These are phyloP conservation scores for Rutilus rutilus DNA, from an alignment of 2,113 vertebrate species.

Conservation along the genomic window DNA sequence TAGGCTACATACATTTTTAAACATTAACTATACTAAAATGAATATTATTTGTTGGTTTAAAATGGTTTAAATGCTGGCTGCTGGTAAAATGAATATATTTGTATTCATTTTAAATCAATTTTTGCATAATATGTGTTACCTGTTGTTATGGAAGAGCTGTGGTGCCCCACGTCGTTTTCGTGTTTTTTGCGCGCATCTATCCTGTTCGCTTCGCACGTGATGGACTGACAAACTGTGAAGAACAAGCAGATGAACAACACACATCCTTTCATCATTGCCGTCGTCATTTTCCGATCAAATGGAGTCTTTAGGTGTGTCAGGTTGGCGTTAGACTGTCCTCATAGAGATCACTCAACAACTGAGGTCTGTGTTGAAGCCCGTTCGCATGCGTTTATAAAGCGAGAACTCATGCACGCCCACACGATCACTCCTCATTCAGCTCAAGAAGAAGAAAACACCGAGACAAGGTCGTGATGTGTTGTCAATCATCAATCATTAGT, in stretches of 20 bases:
- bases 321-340: not conserved
- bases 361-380: not conserved
- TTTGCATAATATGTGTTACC: slow-evolving; percentile 55
- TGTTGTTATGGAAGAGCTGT: slow-evolving; percentile 17
- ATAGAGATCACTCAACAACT: not conserved
- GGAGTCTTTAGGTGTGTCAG: not conserved
- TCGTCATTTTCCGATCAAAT: not conserved
- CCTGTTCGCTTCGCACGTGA: slow-evolving; percentile 60
- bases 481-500: not conserved
- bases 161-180: slow-evolving; percentile 43
- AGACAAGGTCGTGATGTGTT: not conserved
- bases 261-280: slow-evolving; percentile 56
- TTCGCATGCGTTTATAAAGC: slow-evolving; percentile 32
- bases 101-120: not conserved
- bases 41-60: not conserved
- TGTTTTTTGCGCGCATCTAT: slow-evolving; percentile 45
- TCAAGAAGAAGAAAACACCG: not conserved
- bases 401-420: slow-evolving; percentile 18
- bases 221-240: slow-evolving; percentile 52
- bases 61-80: not conserved
- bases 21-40: not conserved
- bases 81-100: not conserved
- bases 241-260: slow-evolving; percentile 68
- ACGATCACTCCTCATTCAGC: slow-evolving; percentile 10
- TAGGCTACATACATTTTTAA: not conserved